Base-by-base conservation (phyloP, 1,140 invertebrate genomes). In the Coenobita brevimanus region DNA sequence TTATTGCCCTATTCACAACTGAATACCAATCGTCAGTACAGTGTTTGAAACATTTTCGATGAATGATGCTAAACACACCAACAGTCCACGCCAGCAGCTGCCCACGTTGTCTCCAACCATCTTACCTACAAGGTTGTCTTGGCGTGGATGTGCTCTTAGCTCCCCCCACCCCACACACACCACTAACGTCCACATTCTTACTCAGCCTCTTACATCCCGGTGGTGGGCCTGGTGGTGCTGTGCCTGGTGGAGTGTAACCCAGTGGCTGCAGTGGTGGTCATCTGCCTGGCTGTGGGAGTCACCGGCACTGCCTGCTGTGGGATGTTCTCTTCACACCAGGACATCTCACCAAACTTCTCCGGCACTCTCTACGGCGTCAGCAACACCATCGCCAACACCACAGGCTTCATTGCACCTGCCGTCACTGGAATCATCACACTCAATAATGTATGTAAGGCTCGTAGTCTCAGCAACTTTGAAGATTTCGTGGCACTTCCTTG, bases 291-390 rank as follows among this genome's bases (percentile, higher is more conserved):
- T 0, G 93, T 97, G 90, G 95, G 96, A 1, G 94, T 96, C 30
- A 97, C 97, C 87, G 97, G 97, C 0, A 96, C 97, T 60, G 95
- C 96, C 0, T 96, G 96, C 36, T 94, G 96, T 80, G 97, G 96
- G 0, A 97, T 95, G 92, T 94, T 96, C 91, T 95, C 96, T 91
- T 97, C 97, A 92, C 96, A 96, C 88, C 95, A 97, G 92, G 96
- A 97, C 92, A 92, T 97, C 46, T 95, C 96, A 0, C 96, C 96
- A 3, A 97, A 96, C 92, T 96, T 94, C 93, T 96, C 97, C 24
- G 96, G 96, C 73, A 95, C 95, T 1, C 92, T 97, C 33, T 97
- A 97, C 94, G 97, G 96, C 1, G 94, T 97, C 60, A 96, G 96
- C 0, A 97, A 97, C 92, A 96, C 96, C 0, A 95, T 97, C 82